Evolutionary conservation across 1,140 invertebrate genomes (phyloP), one percentile per base, ranked within the genome.

Genomic region (Radopholus similis): DNA sequence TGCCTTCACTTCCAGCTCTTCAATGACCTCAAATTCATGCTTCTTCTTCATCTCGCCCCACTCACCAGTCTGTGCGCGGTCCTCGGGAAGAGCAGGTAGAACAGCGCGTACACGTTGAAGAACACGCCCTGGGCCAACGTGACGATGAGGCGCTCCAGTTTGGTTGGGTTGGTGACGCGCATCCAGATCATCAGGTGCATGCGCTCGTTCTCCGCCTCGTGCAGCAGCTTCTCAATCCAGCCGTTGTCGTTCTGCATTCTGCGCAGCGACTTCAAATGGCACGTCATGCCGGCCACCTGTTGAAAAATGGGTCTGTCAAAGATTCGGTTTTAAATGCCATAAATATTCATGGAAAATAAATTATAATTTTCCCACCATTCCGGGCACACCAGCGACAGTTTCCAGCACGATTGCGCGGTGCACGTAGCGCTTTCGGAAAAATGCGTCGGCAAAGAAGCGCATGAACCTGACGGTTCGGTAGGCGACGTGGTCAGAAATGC

Each of bases 201-300:
- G 56, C 84, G 60, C 66, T 85, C 84, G 75, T 85, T 85, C 64
- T 85, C 84, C n/a, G 84, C 84, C 66, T 85, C 84, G 74, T 85
- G 83, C 58, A 85, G 60, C 1, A 85, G 69, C 8, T 83, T 85
- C 56, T 85, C 83, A 26, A 85, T 85, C 84, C 84, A 85, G 0
- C 84, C 84, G 54, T 84, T 76, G 67, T 85, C 84, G 30, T 84
- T 70, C 65, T 82, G 68, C 77, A 85, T 73, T 37, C 76, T 64
- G 37, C 84, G 40, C 38, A 85, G 65, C 13, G 83, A 84, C 35
- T 78, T 75, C 49, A 85, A 72, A 71, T 85, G 84, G 34, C 84
- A 66, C 57, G 77, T 74, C 84, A 85, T 85, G 18, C 83, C 84
- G 2, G 80, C 83, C n/a, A 84, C n/a, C n/a, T n/a, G n/a, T n/a